Conservation (phyloP, 2,797 vertebrate species). For the Heteromormyrus szaboi region DNA sequence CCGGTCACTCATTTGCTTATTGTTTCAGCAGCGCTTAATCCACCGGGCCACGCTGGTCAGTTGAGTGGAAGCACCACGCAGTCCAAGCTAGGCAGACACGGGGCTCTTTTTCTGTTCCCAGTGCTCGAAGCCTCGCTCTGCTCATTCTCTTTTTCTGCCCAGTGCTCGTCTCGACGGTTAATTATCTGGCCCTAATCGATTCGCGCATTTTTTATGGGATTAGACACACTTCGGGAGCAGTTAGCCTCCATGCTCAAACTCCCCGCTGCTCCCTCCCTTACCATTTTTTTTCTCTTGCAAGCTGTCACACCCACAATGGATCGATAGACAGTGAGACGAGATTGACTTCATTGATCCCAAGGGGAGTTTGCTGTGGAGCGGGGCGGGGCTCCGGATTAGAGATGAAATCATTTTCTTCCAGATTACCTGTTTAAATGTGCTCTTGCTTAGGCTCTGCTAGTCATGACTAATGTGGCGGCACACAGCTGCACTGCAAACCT, state of each 20-base stretch:
- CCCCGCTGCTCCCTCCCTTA: neutral
- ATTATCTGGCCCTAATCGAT: constrained; percentile 18
- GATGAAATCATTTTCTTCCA: constrained; percentile 6
- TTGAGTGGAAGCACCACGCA: neutral
- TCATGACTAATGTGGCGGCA: neutral
- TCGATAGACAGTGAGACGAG: neutral
- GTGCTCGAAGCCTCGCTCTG: neutral
- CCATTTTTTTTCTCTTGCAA: neutral
- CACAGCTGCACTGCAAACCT: neutral
- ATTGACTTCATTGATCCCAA: neutral
- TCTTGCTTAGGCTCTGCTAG: neutral
- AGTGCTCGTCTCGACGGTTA: neutral
- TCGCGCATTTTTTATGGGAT: neutral
- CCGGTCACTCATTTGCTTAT: neutral
- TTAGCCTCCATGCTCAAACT: neutral
- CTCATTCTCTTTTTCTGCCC: neutral
- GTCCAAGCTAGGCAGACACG: neutral
- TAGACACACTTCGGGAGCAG: constrained; percentile 8
- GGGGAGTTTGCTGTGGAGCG: neutral
- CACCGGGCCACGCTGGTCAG: neutral
- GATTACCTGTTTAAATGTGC: constrained; percentile 13
- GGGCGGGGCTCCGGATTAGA: neutral
- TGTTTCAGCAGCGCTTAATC: neutral
- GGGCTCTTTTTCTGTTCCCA: neutral
- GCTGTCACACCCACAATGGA: neutral